These are phyloP conservation scores for Parthenolecanium corni DNA, from an alignment of 2,888 invertebrate species.

Conservation along the genomic window DNA sequence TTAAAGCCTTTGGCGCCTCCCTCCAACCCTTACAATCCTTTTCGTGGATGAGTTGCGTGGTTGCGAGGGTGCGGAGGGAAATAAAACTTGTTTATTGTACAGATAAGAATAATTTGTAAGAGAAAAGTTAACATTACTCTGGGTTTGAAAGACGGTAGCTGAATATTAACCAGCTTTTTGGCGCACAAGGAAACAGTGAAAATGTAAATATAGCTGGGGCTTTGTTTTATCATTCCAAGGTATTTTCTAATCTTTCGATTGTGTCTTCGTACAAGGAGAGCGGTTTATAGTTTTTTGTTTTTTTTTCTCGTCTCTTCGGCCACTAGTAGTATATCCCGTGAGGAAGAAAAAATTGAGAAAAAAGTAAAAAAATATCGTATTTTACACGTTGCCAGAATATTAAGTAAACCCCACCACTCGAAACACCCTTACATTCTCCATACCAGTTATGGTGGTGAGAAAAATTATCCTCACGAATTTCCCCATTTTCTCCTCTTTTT, in stretches of 20 bases:
- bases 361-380: too few species aligned
- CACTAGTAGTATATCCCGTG: too few species aligned
- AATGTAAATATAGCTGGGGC: constrained; percentile 11
- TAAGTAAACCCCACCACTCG: too few species aligned
- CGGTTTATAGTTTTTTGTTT: too few species aligned
- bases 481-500: too few species aligned
- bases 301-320: too few species aligned
- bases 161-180: constrained; percentile 13
- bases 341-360: too few species aligned
- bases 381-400: too few species aligned
- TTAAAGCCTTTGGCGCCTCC: constrained; percentile 11
- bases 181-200: constrained; percentile 8
- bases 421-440: too few species aligned
- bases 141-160: constrained; percentile 8
- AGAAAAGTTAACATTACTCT: constrained; percentile 17
- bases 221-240: constrained; percentile 16
- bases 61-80: not conserved
- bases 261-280: not conserved
- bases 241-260: constrained; percentile 16
- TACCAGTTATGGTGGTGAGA: too few species aligned
- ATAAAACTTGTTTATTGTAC: constrained; percentile 22
- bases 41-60: not conserved
- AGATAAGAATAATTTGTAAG: constrained; percentile 20
- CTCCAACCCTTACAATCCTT: not conserved
- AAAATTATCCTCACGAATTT: too few species aligned